Base-by-base conservation (phyloP, 2,888 invertebrate genomes). In the Pachliopta kotzebuea region DNA sequence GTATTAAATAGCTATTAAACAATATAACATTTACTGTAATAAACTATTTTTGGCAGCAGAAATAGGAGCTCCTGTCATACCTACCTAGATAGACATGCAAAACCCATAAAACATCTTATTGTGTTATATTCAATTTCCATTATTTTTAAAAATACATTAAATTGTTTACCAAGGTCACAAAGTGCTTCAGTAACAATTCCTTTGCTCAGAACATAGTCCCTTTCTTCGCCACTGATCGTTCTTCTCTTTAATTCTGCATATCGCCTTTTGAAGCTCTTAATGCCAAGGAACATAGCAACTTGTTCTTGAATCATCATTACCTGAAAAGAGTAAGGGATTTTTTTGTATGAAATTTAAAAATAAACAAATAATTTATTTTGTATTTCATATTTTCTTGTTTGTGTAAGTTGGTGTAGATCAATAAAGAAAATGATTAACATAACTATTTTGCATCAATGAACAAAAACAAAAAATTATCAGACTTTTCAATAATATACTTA, bases 251-350 rank as follows among this genome's bases (percentile, higher is more conserved):
- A 84, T 83, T 97, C 97, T n/a, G 97, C 96, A 88, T 98, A 98
- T 80, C 98, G 98, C 70, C 99, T 93, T 84, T 99, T 99, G 85
- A 99, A 99, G 65, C 98, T 98, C 81, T 98, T 98, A 42, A 99
- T 96, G 50, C 96, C 97, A 68, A 99, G 93, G 87, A 96, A 98
- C 81, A 98, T 96, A 0, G 98, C 97, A 68, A 99, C 96, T 96
- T 94, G 99, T 83, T 99, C 99, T 86, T 99, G 98, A 66, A 99
- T 94, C 96, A 98, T 97, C 88, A 95, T 98, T 59, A 96, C 96
- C 76, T 98, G 96, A 58, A 94, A 83, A 63, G 20, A 17, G 24
- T 11, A 31, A 24, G 17, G 24, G 18, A n/a, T 20, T 50, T 20
- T n/a, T 18, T n/a, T 50, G 11, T 50, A 4, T n/a, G n/a, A 21